Evolutionary conservation across 2,113 vertebrate genomes (phyloP).

Genomic region (Nannospalax galili): DNA sequence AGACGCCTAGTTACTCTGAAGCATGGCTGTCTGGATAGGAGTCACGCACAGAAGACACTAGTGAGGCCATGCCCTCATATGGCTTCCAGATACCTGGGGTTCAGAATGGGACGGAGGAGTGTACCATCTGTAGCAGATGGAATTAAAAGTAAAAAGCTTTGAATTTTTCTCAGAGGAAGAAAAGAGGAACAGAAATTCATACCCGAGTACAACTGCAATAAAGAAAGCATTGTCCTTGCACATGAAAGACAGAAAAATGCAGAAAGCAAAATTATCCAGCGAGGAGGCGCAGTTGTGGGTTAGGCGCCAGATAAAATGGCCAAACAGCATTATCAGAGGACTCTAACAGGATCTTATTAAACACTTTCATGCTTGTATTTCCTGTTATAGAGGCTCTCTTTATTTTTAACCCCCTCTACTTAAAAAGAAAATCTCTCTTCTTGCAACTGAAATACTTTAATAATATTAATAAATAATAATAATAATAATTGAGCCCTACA

Average conservation of each 20-base stretch:
- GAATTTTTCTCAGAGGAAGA: conserved; percentile 56
- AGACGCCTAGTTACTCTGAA: conserved; percentile 60
- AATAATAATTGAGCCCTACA: background rate
- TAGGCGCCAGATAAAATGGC: background rate
- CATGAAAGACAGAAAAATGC: background rate
- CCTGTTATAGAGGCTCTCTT: background rate
- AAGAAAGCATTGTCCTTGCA: background rate
- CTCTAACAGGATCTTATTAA: background rate
- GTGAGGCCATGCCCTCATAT: conserved; percentile 52
- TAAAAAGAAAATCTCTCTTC: background rate
- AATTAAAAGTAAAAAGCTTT: background rate
- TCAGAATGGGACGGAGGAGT: conserved; percentile 59
- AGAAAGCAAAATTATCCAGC: background rate
- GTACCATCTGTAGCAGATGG: conserved; percentile 12
- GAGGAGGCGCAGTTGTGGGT: background rate
- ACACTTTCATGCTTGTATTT: background rate
- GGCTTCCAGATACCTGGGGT: conserved; percentile 46
- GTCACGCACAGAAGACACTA: conserved; percentile 55
- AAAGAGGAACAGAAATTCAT: conserved; percentile 47
- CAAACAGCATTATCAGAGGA: background rate
- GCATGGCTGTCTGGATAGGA: conserved; percentile 60
- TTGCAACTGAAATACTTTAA: conserved; percentile 25
- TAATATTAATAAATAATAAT: too few relatives aligned
- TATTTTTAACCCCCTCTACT: background rate
- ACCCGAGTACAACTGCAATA: background rate